A percentile compares a stretch with the other conserved stretches of the same genome.
These are phyloP conservation scores for Rhinopomastus cyanomelas DNA, from an alignment of 2,113 vertebrate species.

Conservation along the genomic window DNA sequence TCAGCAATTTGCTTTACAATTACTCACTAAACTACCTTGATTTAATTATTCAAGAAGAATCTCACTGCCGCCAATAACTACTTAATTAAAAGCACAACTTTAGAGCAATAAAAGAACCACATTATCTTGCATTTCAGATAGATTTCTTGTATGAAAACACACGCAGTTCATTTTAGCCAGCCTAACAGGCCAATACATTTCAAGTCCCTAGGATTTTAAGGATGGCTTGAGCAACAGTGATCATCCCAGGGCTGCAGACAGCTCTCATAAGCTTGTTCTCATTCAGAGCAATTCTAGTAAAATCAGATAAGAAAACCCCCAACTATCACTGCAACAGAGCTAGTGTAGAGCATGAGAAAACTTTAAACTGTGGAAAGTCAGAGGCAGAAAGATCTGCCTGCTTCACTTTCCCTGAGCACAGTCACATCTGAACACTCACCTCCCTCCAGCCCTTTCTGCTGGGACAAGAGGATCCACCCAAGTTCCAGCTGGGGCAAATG, in stretches of 20 bases:
- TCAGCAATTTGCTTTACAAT: constrained; percentile 60
- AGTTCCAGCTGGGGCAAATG: neutral
- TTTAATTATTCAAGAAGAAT: constrained; percentile 68
- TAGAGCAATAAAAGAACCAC: constrained; percentile 45
- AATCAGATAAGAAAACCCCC: constrained; percentile 19
- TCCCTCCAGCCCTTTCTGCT: neutral
- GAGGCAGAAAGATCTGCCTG: too few relatives aligned
- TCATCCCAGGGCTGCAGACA: constrained; percentile 5
- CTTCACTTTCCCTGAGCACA: too few relatives aligned
- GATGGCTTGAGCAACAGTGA: neutral
- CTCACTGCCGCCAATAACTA: constrained; percentile 43
- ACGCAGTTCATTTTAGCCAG: constrained; percentile 20
- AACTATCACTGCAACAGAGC: neutral
- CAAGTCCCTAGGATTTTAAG: constrained; percentile 29
- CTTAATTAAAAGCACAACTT: constrained; percentile 69
- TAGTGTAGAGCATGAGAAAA: neutral
- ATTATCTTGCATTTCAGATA: constrained; percentile 28
- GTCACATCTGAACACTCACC: accelerated
- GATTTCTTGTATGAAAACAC: constrained; percentile 45
- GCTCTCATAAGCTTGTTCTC: neutral
- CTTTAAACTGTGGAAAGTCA: neutral
- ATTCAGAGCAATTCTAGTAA: neutral
- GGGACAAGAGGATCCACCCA: neutral
- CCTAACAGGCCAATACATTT: constrained; percentile 36
- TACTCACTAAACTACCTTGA: constrained; percentile 67